These are phyloP conservation scores for zebrafish (Danio rerio) DNA, from an alignment of 2,113 vertebrate genomes.

Conservation along the genomic window DNA sequence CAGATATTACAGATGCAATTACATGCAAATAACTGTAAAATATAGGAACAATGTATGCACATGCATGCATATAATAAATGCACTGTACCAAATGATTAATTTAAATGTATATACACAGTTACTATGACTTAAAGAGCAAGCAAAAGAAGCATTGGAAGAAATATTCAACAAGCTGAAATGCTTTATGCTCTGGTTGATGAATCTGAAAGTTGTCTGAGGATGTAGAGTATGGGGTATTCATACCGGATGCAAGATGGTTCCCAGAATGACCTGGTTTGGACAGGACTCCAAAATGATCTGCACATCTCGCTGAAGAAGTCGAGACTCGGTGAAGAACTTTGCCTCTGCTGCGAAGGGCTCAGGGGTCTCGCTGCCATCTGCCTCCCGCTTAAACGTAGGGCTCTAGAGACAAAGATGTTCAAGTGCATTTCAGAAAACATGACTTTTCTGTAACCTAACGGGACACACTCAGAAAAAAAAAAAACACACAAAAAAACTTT, in stretches of 20 bases:
- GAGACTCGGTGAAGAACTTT: conserved; percentile 96
- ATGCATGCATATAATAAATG: too few species aligned
- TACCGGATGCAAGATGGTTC: conserved; percentile 95
- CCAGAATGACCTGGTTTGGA: conserved; percentile 94
- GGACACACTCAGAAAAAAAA: too few species aligned
- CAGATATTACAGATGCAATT: too few species aligned
- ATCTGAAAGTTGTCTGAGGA: neutral
- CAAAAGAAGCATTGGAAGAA: too few species aligned
- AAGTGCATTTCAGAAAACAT: too few species aligned
- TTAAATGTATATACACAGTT: too few species aligned
- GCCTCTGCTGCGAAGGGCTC: conserved; percentile 94
- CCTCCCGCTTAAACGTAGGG: conserved; percentile 91
- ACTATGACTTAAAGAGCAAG: too few species aligned
- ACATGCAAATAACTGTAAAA: too few species aligned
- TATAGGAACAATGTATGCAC: too few species aligned
- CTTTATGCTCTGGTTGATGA: neutral
- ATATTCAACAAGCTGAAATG: neutral
- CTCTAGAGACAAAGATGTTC: conserved; percentile 74
- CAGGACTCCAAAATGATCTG: conserved; percentile 98
- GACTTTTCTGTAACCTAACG: too few species aligned
- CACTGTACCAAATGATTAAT: too few species aligned
- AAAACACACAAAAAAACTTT: too few species aligned
- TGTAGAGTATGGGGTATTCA: conserved; percentile 35
- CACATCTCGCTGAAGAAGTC: conserved; percentile 94
- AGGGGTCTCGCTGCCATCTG: conserved; percentile 85